Base-by-base conservation (phyloP, 2,113 vertebrate species). In the Octodon degus region DNA sequence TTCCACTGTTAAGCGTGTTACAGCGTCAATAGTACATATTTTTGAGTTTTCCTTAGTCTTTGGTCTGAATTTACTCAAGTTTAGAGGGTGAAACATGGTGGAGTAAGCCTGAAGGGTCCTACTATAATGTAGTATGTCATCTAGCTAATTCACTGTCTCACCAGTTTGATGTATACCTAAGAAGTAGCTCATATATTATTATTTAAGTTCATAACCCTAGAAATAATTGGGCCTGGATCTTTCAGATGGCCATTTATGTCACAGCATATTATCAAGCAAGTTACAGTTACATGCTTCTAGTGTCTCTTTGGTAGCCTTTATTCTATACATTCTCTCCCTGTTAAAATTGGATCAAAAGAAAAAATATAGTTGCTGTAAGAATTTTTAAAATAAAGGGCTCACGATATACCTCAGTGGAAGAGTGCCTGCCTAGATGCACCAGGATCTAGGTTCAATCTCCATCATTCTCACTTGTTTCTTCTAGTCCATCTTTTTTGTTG, bases 381-480 rank as follows among this genome's bases (percentile, higher is more conserved):
- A 17, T 91, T 92, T 94, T 74, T 58, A 68, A 79, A 87, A n/a
- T 68, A 87, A 80, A 80, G 25, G n/a, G 13, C 81, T 83, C 22
- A 25, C 9, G 7, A 32, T 43, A 85, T 4, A 20, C 12, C 60
- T 85, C 60, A 47, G 37, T 85, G 85, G 37, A 30, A n/a, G 13
- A 79, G n/a, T n/a, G 11, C 25, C 40, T 93, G 27, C 14, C 62
- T 60, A 27, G 6, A 34, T 53, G 50, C 0, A 47, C 50, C 27
- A 37, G 20, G 34, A 10, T 62, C 62, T 58, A 16, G 50, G n/a
- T 79, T 86, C 74, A 40, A 10, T 47, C 40, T 30, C 1, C 22
- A 47, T n/a, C 53, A 47, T 97, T 92, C 76, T 53, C 91, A 87
- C 63, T 96, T n/a, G 80, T 93, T 97, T 97, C 91, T 84, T 94